Base-by-base conservation (phyloP, 1,140 invertebrate genomes). In the Drosophila varians region DNA sequence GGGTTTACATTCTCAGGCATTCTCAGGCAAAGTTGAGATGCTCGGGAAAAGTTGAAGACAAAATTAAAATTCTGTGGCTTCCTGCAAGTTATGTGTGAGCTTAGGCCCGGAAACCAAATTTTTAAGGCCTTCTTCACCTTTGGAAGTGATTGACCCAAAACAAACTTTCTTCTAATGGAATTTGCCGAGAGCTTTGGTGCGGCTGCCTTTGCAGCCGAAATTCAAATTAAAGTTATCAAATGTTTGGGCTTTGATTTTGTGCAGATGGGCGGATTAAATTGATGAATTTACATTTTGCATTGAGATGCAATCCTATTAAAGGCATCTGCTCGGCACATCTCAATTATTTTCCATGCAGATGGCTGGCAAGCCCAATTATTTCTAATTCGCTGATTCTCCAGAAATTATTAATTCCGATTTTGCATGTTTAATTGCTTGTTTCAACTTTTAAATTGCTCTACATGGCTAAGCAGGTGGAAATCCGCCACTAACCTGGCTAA, bases 11-110 rank as follows among this genome's bases (percentile, higher is more conserved):
- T 43, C 19, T 5, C 26, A 19, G 21, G 45, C 55, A 26, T 40
- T 49, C 21, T n/a, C n/a, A n/a, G n/a, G 4, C 14, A 12, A 38
- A 49, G n/a, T 14, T 19, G 14, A 61, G 48, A 31, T 42, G 12
- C 14, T 26, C 23, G 5, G 16, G 19, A 31, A 62, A 65, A 36
- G 40, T 64, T 65, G 31, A 23, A 31, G 28, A 38, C 36, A 21
- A 66, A 66, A 66, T 65, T 66, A 66, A 66, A 66, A 66, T 66
- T 52, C 46, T 66, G 62, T 26, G 62, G 62, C 47, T 45, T 52
- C 62, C 11, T 12, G 19, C 36, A 66, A 65, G 45, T 52, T 66
- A 51, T 65, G 61, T 65, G 42, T 61, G n/a, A n/a, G 56, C 55
- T 61, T 61, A 48, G 55, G 61, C 56, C 43, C 34, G 2, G 25